phyloP scores from a whole-genome alignment of 1,140 invertebrate genomes.

The Subanguina moxae region DNA sequence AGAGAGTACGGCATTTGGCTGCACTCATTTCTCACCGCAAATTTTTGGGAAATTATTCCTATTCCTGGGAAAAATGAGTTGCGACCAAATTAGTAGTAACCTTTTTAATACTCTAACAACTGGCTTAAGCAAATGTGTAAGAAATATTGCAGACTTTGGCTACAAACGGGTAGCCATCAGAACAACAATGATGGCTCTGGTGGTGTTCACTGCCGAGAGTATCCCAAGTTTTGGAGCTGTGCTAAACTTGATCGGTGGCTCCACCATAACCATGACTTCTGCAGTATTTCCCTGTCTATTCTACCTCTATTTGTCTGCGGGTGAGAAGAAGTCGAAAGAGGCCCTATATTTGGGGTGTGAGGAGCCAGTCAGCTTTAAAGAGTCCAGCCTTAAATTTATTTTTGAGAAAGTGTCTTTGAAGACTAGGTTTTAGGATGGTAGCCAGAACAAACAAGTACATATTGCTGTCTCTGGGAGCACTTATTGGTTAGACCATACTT shows the following conservation, averaged over 20 bases:
- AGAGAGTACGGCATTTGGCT: too few relatives aligned
- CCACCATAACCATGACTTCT: slow-evolving; percentile 75
- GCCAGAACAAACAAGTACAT: background rate
- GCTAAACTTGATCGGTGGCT: slow-evolving; percentile 77
- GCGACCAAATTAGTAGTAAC: too few relatives aligned
- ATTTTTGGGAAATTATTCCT: too few relatives aligned
- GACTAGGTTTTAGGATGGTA: background rate
- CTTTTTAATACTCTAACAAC: background rate
- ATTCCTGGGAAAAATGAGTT: too few relatives aligned
- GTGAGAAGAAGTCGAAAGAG: slow-evolving; percentile 29
- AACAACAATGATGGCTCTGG: slow-evolving; percentile 69
- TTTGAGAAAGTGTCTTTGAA: too few relatives aligned
- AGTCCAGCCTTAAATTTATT: background rate
- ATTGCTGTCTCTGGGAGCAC: background rate
- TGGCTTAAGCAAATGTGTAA: background rate
- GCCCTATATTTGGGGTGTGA: background rate
- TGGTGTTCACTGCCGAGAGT: slow-evolving; percentile 73
- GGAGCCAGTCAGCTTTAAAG: background rate
- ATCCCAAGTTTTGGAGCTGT: slow-evolving; percentile 82
- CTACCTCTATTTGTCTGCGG: slow-evolving; percentile 67
- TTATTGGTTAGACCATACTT: background rate
- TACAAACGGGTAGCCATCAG: slow-evolving; percentile 72
- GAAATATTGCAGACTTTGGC: slow-evolving; percentile 69
- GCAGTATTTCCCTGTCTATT: slow-evolving; percentile 81
- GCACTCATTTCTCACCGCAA: too few relatives aligned